These are phyloP conservation scores for Theretra japonica DNA, from an alignment of 2,888 invertebrate genomes.

Conservation along the genomic window DNA sequence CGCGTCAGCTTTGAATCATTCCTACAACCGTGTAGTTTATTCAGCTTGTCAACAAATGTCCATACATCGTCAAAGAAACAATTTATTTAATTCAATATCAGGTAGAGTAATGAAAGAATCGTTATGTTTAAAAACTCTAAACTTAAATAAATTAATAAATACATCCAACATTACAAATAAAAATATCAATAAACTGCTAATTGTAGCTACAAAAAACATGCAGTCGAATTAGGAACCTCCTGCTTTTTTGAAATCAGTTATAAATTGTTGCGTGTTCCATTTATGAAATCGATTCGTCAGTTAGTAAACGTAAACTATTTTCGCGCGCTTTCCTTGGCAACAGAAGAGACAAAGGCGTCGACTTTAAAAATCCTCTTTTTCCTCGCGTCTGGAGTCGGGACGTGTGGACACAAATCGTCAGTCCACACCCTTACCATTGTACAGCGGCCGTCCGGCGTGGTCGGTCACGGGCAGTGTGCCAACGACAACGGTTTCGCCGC, in stretches of 20 bases:
- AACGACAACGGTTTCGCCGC: constrained; percentile 60
- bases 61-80: background rate
- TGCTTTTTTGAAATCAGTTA: no score
- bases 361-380: constrained; percentile 33
- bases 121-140: no score
- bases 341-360: background rate
- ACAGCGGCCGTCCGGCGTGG: constrained; percentile 38
- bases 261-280: no score
- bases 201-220: no score
- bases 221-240: no score
- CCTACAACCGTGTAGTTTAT: background rate
- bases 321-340: constrained; percentile 2
- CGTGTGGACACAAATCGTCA: constrained; percentile 45
- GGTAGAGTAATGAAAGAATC: no score
- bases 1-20: background rate
- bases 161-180: no score
- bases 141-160: no score
- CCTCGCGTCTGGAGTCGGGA: constrained; percentile 42
- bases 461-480: constrained; percentile 78
- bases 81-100: no score
- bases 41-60: background rate
- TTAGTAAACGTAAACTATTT: background rate
- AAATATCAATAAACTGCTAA: no score
- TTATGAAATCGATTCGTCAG: no score
- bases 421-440: constrained; percentile 45